A percentile compares a stretch with the other conserved stretches of the same genome.
Evolutionary conservation across 1,140 invertebrate species (phyloP).

Genomic region (Drosophila elegans): DNA sequence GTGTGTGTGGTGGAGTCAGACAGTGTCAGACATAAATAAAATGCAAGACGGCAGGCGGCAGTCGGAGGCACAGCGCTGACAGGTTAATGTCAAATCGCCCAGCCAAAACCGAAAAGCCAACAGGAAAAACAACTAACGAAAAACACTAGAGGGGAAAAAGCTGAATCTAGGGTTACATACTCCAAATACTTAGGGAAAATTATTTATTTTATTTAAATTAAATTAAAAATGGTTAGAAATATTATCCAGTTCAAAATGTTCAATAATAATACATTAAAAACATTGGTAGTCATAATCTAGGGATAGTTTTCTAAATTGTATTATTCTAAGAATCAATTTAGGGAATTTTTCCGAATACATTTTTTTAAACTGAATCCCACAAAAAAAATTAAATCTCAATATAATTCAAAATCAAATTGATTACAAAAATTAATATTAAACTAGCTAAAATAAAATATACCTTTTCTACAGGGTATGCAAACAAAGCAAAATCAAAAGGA

Average conservation of each 20-base stretch:
- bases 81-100: constrained; percentile 77
- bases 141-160: constrained; percentile 10
- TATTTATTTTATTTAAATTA: not conserved
- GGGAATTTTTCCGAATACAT: too few species aligned
- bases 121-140: constrained; percentile 29
- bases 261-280: too few species aligned
- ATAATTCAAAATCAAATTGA: too few species aligned
- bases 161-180: not conserved
- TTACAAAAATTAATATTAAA: too few species aligned
- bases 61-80: constrained; percentile 54
- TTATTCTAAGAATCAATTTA: not conserved
- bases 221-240: not conserved
- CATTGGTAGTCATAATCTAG: too few species aligned
- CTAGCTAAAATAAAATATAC: not conserved
- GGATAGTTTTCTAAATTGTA: too few species aligned
- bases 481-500: constrained; percentile 27
- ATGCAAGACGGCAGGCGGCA: constrained; percentile 57
- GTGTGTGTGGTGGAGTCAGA: constrained; percentile 8
- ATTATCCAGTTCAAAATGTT: too few species aligned
- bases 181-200: not conserved
- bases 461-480: constrained; percentile 1
- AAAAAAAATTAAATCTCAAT: too few species aligned
- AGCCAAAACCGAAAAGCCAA: constrained; percentile 69
- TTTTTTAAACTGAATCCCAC: too few species aligned
- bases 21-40: constrained; percentile 62